Conservation (phyloP, 2,888 invertebrate species). For the Xanthorhoe spadicearia region DNA sequence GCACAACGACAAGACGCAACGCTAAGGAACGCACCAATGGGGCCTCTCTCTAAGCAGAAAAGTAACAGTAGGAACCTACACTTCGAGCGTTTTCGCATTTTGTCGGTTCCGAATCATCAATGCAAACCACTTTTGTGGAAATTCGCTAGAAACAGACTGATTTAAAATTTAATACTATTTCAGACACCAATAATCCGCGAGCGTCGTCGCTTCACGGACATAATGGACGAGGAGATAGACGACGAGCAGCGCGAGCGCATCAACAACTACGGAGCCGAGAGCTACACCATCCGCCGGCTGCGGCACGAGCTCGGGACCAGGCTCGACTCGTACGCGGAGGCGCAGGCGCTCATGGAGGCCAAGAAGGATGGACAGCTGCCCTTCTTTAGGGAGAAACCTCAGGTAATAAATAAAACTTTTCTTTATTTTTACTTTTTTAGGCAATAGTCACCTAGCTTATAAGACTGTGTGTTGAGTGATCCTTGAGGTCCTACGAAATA, state of each 20-base stretch:
- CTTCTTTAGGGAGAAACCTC: constrained; percentile 97
- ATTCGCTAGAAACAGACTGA: no score
- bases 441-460: no score
- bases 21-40: no score
- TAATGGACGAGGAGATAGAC: constrained; percentile 98
- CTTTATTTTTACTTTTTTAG: no score
- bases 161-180: constrained; percentile 3
- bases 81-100: no score
- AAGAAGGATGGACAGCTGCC: constrained; percentile 92
- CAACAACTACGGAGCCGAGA: constrained; percentile 90
- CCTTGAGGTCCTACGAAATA: no score
- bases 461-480: no score
- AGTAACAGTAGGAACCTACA: no score
- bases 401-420: constrained; percentile 81
- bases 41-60: no score
- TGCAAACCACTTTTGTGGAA: no score
- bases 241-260: constrained; percentile 94
- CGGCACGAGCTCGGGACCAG: constrained; percentile 90
- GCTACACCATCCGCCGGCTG: constrained; percentile 89
- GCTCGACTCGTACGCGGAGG: constrained; percentile 94
- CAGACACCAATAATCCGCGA: constrained; percentile 95
- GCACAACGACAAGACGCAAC: no score
- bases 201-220: constrained; percentile 95
- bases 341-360: constrained; percentile 92
- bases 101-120: no score